These are phyloP conservation scores for Anoplophora glabripennis DNA, from an alignment of 1,140 invertebrate species.

Conservation along the genomic window DNA sequence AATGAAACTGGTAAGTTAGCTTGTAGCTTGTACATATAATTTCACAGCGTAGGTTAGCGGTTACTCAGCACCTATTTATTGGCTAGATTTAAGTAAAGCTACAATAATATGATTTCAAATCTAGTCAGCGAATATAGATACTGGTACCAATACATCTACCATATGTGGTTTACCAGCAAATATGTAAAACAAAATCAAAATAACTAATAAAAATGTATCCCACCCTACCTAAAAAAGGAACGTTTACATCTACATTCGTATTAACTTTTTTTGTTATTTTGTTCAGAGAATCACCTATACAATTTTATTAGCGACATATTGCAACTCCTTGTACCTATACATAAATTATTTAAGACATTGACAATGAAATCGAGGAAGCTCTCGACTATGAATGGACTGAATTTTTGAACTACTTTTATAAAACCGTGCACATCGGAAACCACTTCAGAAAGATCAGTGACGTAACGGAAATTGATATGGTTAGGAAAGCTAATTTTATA, in stretches of 20 bases:
- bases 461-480: conserved; percentile 49
- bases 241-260: background rate
- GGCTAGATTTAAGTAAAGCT: too few relatives aligned
- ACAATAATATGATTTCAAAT: too few relatives aligned
- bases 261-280: background rate
- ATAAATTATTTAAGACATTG: conserved; percentile 48
- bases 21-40: too few relatives aligned
- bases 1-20: too few relatives aligned
- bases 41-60: too few relatives aligned
- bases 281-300: background rate
- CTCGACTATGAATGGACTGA: conserved; percentile 64
- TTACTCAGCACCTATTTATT: too few relatives aligned
- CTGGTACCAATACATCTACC: too few relatives aligned
- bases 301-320: too few relatives aligned
- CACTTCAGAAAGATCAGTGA: conserved; percentile 48
- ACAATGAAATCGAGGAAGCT: conserved; percentile 46
- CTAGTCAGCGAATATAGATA: too few relatives aligned
- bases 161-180: too few relatives aligned
- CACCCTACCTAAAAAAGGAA: background rate
- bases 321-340: background rate
- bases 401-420: conserved; percentile 62
- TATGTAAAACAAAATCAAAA: too few relatives aligned
- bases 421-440: conserved; percentile 49
- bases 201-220: background rate
- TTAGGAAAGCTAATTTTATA: conserved; percentile 54